Percentiles rank a stretch among this genome's conserved stretches.
Evolutionary conservation across 2,797 vertebrate species (phyloP).

Genomic region (Dermochelys coriacea): DNA sequence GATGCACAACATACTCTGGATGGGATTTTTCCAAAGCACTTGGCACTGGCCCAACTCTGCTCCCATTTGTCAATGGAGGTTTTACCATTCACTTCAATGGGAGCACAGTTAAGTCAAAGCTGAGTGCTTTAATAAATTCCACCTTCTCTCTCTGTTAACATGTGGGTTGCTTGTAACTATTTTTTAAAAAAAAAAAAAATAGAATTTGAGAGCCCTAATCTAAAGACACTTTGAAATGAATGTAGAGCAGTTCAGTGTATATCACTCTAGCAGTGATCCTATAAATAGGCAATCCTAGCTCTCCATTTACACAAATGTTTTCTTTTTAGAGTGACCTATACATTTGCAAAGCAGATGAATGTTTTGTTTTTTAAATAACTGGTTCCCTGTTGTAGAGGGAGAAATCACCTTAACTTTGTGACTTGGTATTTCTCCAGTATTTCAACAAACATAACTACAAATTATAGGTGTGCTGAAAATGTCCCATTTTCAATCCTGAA

Average conservation of each 20-base stretch:
- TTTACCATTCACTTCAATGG: background rate
- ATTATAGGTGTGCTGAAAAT: conserved; percentile 42
- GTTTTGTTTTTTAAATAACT: background rate
- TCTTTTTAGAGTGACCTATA: background rate
- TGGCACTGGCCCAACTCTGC: background rate
- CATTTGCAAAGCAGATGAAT: background rate
- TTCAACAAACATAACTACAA: conserved; percentile 42
- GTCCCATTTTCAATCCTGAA: conserved; percentile 26
- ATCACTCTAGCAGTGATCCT: background rate
- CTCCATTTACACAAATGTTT: background rate
- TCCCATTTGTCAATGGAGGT: background rate
- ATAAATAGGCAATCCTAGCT: conserved; percentile 10
- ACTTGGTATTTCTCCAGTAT: background rate
- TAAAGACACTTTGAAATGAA: background rate
- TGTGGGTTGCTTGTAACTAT: background rate
- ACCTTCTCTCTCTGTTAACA: background rate
- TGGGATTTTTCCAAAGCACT: background rate
- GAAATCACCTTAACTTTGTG: conserved; percentile 18
- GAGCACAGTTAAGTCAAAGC: background rate
- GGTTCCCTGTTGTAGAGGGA: background rate
- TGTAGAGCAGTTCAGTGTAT: background rate
- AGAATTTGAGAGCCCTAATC: background rate
- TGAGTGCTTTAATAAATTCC: fast-evolving
- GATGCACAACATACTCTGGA: background rate
- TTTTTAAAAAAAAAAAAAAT: background rate